Evolutionary conservation across 2,888 invertebrate genomes (phyloP).

Genomic region (Hydrotaea cyrtoneurina): DNA sequence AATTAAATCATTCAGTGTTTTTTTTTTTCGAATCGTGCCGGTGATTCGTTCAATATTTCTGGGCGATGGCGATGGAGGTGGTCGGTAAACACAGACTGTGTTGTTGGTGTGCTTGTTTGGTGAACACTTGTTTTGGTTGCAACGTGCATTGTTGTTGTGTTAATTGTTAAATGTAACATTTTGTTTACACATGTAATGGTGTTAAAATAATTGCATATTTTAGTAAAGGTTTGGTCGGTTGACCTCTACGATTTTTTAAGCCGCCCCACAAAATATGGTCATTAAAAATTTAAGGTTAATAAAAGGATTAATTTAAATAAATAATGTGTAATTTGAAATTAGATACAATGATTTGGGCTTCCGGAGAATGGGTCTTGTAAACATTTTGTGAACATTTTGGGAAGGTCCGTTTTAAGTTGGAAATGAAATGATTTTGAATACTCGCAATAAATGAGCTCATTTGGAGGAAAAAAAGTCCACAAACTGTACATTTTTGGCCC

Average conservation of each 20-base stretch:
- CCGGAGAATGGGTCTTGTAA: too few species aligned
- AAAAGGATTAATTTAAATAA: constrained; percentile 25
- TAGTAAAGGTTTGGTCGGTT: constrained; percentile 4
- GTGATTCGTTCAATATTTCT: neutral
- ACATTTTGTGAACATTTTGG: too few species aligned
- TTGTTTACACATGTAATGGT: constrained; percentile 37
- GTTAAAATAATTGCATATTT: constrained; percentile 36
- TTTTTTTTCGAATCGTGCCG: neutral
- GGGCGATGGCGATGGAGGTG: neutral
- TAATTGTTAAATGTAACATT: constrained; percentile 27
- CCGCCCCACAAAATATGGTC: neutral
- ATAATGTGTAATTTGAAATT: neutral
- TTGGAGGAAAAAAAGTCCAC: too few species aligned
- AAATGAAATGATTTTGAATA: too few species aligned
- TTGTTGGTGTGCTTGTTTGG: neutral
- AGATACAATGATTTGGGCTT: neutral
- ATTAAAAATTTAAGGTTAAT: constrained; percentile 36
- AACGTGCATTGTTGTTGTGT: constrained; percentile 18
- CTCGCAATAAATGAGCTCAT: too few species aligned
- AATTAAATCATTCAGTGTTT: constrained; percentile 17
- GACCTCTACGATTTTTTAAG: neutral
- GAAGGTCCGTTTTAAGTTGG: too few species aligned
- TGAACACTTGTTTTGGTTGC: constrained; percentile 16
- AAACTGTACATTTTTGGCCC: too few species aligned
- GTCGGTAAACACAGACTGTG: constrained; percentile 10